phyloP scores from a whole-genome alignment of 2,888 invertebrate genomes.

The Pheosia gnoma region DNA sequence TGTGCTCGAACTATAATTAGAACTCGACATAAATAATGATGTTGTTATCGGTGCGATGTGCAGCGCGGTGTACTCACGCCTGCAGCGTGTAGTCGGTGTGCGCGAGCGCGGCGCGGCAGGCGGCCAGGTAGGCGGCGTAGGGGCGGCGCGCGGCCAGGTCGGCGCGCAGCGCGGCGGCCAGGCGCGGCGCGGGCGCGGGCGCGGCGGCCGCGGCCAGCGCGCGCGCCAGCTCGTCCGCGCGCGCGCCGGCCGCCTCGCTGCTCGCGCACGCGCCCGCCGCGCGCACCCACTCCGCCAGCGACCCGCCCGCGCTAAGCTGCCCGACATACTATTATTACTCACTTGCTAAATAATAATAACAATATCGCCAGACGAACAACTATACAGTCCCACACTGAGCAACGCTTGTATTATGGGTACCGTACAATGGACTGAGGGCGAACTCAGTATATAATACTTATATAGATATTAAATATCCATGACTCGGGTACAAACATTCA shows the following conservation, averaged over 20 bases:
- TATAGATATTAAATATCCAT: too few relatives aligned
- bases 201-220: slow-evolving; percentile 52
- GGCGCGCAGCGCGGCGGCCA: slow-evolving; percentile 55
- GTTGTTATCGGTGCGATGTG: too few relatives aligned
- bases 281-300: slow-evolving; percentile 69
- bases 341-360: too few relatives aligned
- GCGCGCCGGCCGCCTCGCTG: slow-evolving; percentile 51
- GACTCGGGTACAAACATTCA: too few relatives aligned
- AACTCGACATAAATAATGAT: too few relatives aligned
- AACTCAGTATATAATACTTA: too few relatives aligned
- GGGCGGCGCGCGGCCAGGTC: slow-evolving; percentile 71
- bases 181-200: slow-evolving; percentile 68
- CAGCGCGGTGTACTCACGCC: slow-evolving; percentile 49
- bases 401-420: too few relatives aligned
- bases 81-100: slow-evolving; percentile 57
- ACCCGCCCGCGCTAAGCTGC: slow-evolving; percentile 67
- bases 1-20: too few relatives aligned
- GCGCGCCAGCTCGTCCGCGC: slow-evolving; percentile 45
- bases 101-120: slow-evolving; percentile 62
- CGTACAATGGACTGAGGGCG: too few relatives aligned
- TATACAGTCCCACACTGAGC: too few relatives aligned
- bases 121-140: slow-evolving; percentile 70
- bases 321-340: neutral
- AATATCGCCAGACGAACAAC: too few relatives aligned
- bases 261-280: slow-evolving; percentile 55